Percentiles rank a stretch among this genome's conserved stretches.
phyloP scores from a whole-genome alignment of 2,113 vertebrate species.

The Bombycilla garrulus region DNA sequence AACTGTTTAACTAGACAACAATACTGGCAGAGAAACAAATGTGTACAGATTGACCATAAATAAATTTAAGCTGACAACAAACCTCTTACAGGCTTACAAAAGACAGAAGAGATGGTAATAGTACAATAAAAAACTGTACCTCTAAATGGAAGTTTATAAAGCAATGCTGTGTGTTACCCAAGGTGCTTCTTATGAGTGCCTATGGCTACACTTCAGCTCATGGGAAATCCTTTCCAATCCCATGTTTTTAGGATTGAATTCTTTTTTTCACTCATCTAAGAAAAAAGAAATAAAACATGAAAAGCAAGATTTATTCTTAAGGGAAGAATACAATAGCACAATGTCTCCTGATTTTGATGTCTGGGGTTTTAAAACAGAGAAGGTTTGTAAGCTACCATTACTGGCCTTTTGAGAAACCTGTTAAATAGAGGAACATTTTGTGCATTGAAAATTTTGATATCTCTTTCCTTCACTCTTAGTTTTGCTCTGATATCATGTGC shows the following conservation, averaged over 20 bases:
- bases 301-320: background rate
- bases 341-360: background rate
- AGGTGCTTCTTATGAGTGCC: background rate
- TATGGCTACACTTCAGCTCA: background rate
- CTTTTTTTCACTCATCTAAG: background rate
- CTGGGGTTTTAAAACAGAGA: background rate
- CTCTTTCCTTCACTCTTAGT: background rate
- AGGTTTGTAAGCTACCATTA: background rate
- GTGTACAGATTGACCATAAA: background rate
- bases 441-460: background rate
- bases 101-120: background rate
- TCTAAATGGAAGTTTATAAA: background rate
- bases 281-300: background rate
- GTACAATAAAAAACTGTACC: background rate
- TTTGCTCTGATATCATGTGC: background rate
- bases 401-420: background rate
- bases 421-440: background rate
- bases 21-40: background rate
- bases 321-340: background rate
- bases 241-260: background rate
- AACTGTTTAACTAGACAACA: slow-evolving; percentile 18
- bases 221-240: background rate
- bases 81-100: background rate
- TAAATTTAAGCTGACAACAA: slow-evolving; percentile 3
- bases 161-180: background rate